Base-by-base conservation (phyloP, 2,113 vertebrate species). In the Spizaetus ornatus region DNA sequence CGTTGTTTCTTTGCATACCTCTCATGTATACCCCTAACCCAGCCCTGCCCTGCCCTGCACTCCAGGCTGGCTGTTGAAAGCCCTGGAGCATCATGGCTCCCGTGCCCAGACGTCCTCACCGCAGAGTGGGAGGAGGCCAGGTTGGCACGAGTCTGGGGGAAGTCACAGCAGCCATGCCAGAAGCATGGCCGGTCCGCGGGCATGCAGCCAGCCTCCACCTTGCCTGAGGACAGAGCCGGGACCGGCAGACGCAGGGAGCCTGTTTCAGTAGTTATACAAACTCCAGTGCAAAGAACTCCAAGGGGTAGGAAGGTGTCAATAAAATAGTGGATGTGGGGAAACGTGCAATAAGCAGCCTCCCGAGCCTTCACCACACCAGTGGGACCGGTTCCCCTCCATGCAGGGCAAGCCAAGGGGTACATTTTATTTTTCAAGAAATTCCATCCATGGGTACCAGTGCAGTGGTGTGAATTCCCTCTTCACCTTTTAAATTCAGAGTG, bases 261-360 rank as follows among this genome's bases (percentile, higher is more conserved):
- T 48, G 21, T 34, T 23, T 38, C 63, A 34, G 59, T 32, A 36
- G 19, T 62, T 22, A 73, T 0, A 81, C 59, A 48, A 77, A 66
- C 13, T 45, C 31, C 27, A 42, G n/a, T 18, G 26, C 38, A 90
- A 94, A 62, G 65, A 45, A 45, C 62, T 89, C 70, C 3, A 8
- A 45, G 31, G 19, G 42, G 15, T 40, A 72, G 42, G 34, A 93
- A 69, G 13, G 17, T 78, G 25, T 45, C 1, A 5, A 17, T 82
- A 66, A 82, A 95, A 50, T 29, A 80, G 78, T 65, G 82, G 95
- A 92, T 93, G 82, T 77, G 95, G 96, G 95, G 62, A 97, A 96
- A 96, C 0, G 90, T 97, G 96, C 96, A 96, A 97, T 97, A 97
- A 96, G 92, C 96, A 94, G 85, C 90, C 92, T 96, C 90, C 84